Percentiles rank a stretch among this genome's conserved stretches.
These are phyloP conservation scores for Orientallactaga sibirica DNA, from an alignment of 2,797 vertebrate species.

Conservation along the genomic window DNA sequence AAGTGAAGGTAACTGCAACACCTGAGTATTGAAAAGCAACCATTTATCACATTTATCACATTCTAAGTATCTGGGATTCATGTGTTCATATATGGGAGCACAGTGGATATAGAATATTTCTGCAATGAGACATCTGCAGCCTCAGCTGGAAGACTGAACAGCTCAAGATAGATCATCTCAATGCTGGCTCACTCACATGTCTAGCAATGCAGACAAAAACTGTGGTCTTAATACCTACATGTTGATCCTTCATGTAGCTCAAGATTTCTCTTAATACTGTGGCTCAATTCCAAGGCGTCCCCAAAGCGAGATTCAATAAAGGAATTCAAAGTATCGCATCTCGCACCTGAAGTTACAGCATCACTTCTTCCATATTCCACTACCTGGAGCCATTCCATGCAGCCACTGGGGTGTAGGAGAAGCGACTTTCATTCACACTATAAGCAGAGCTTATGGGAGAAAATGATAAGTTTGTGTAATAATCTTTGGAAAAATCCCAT, in stretches of 20 bases:
- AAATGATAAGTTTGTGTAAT: background rate
- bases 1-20: too few species aligned
- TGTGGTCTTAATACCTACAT: background rate
- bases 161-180: background rate
- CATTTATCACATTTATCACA: background rate
- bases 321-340: background rate
- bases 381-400: background rate
- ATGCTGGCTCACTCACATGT: background rate
- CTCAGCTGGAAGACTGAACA: background rate
- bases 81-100: background rate
- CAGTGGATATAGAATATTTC: background rate
- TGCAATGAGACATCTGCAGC: background rate
- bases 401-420: background rate
- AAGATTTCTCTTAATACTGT: background rate
- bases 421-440: background rate
- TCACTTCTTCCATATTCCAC: background rate
- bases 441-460: background rate
- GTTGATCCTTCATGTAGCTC: background rate
- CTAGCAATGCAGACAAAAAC: background rate
- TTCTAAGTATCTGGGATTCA: background rate
- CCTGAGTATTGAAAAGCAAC: background rate
- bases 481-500: background rate
- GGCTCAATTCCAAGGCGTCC: background rate
- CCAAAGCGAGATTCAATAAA: background rate
- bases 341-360: background rate